Conservation (phyloP, 2,888 invertebrate species). For the Tortricodes alternella region DNA sequence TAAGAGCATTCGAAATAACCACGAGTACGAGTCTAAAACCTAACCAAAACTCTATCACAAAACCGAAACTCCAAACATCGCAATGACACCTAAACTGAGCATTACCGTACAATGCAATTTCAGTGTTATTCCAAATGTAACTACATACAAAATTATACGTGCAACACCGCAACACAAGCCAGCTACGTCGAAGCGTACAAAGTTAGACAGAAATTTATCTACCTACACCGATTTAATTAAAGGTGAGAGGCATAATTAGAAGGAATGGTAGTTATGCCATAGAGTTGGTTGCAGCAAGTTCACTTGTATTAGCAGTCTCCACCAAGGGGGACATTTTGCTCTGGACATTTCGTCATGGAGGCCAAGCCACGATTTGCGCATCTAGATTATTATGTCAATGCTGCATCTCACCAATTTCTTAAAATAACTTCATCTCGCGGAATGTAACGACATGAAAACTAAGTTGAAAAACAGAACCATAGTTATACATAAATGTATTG, state of each 20-base stretch:
- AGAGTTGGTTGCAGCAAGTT: conserved; percentile 39
- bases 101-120: conserved; percentile 6
- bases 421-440: no score
- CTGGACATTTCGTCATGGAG: no score
- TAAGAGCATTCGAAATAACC: no score
- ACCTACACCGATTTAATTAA: conserved; percentile 64
- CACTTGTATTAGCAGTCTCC: not conserved
- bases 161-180: conserved; percentile 12
- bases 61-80: not conserved
- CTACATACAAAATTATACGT: conserved; percentile 9
- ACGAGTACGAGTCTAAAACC: not conserved
- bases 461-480: no score
- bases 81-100: not conserved
- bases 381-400: no score
- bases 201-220: conserved; percentile 60
- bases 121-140: conserved; percentile 1
- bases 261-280: conserved; percentile 43
- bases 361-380: no score
- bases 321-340: no score
- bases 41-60: not conserved
- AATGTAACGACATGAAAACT: no score
- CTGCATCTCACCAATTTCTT: no score
- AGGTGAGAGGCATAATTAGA: conserved; percentile 54
- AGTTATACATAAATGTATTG: no score
- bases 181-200: conserved; percentile 13